Evolutionary conservation across 2,797 vertebrate species (phyloP).

Genomic region (Heterohyrax brucei): DNA sequence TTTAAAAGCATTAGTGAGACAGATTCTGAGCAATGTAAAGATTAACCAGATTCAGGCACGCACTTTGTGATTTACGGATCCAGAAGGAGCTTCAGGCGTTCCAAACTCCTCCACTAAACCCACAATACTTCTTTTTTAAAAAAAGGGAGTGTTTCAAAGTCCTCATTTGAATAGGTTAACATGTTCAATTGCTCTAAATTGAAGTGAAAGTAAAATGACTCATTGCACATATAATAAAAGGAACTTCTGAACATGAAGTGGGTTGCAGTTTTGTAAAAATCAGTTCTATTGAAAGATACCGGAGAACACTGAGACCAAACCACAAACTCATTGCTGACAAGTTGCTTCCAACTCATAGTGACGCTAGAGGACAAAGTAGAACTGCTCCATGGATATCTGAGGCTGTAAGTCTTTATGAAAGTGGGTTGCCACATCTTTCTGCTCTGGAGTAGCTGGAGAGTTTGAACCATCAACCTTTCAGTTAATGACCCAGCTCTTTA

Average conservation of each 20-base stretch:
- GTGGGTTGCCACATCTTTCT: no score
- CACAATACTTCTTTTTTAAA: not conserved
- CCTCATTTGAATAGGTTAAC: slow-evolving; percentile 28
- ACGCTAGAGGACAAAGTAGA: no score
- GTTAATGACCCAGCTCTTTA: no score
- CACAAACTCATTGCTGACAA: no score
- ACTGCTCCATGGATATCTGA: no score
- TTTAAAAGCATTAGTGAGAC: slow-evolving; percentile 13
- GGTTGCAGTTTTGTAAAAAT: not conserved
- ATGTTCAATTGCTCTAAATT: not conserved
- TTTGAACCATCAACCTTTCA: no score
- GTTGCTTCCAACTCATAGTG: no score
- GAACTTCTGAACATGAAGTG: not conserved
- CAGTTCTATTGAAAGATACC: not conserved
- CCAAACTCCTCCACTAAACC: not conserved
- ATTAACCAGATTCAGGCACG: slow-evolving; percentile 22
- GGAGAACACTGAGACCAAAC: not conserved
- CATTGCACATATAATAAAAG: not conserved
- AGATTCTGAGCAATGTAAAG: not conserved
- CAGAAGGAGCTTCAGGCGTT: not conserved
- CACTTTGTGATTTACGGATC: not conserved
- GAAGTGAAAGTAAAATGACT: slow-evolving; percentile 48
- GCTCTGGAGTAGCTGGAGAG: no score
- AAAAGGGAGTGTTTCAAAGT: slow-evolving; percentile 32
- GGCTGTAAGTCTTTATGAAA: no score